These are phyloP conservation scores for Diglossa cyanea DNA, from an alignment of 2,797 vertebrate species.

Conservation along the genomic window DNA sequence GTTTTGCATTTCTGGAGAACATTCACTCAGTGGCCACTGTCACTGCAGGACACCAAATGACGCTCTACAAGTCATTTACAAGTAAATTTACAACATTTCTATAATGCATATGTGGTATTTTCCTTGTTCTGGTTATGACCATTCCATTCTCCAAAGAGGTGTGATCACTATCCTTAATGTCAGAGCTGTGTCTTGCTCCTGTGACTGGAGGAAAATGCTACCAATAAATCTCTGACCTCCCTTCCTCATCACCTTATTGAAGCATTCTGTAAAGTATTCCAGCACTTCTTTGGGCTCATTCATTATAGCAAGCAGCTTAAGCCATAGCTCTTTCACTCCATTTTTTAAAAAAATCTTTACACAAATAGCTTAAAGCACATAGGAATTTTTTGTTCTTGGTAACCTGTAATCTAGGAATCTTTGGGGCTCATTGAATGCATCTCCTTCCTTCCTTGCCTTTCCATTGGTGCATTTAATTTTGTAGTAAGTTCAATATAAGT, in stretches of 20 bases:
- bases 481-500: background rate
- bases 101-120: background rate
- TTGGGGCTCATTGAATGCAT: background rate
- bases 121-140: background rate
- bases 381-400: background rate
- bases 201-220: background rate
- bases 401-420: background rate
- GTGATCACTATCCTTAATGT: background rate
- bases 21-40: background rate
- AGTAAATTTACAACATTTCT: background rate
- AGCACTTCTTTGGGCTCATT: background rate
- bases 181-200: background rate
- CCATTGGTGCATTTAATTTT: background rate
- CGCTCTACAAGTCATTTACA: background rate
- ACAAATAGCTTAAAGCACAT: background rate
- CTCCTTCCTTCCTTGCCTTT: background rate
- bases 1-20: background rate
- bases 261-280: background rate
- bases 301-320: background rate
- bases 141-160: background rate
- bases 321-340: background rate
- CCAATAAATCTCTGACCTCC: background rate
- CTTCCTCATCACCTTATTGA: background rate
- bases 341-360: background rate
- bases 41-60: background rate